Evolutionary conservation across 2,113 vertebrate species (phyloP).

Genomic region (Paedocypris sp.): DNA sequence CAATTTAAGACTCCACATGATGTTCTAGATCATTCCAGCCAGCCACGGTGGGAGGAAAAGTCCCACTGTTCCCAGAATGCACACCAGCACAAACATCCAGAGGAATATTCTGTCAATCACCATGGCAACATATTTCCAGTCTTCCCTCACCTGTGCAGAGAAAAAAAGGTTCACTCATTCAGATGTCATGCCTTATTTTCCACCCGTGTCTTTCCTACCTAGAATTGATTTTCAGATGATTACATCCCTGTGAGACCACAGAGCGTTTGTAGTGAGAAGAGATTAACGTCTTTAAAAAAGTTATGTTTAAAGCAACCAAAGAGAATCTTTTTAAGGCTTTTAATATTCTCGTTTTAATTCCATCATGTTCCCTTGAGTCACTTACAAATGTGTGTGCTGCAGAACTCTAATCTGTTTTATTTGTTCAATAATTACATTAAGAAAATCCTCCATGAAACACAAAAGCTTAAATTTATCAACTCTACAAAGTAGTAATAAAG

Average conservation of each 20-base stretch:
- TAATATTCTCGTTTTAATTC: no score
- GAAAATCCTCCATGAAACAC: no score
- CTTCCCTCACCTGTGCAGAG: conserved; percentile 79
- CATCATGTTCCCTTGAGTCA: no score
- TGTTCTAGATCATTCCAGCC: conserved; percentile 88
- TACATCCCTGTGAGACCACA: background rate
- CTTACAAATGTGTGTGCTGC: no score
- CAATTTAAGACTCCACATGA: background rate
- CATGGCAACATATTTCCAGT: conserved; percentile 98
- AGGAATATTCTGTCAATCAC: conserved; percentile 97
- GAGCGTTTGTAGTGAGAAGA: conserved; percentile 6
- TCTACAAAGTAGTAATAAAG: no score
- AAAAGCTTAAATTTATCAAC: no score
- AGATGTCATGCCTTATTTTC: conserved; percentile 35
- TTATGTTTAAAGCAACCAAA: background rate
- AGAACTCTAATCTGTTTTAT: no score
- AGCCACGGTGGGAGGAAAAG: conserved; percentile 95
- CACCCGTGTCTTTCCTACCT: conserved; percentile 45
- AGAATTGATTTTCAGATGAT: conserved; percentile 46
- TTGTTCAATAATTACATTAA: no score
- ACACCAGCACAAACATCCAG: conserved; percentile 95
- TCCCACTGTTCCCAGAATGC: conserved; percentile 86
- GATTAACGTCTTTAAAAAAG: background rate
- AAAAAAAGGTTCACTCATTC: conserved; percentile 34
- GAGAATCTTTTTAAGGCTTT: no score